Base-by-base conservation (phyloP, 2,797 vertebrate species). In the Bryconaethiops microstoma region DNA sequence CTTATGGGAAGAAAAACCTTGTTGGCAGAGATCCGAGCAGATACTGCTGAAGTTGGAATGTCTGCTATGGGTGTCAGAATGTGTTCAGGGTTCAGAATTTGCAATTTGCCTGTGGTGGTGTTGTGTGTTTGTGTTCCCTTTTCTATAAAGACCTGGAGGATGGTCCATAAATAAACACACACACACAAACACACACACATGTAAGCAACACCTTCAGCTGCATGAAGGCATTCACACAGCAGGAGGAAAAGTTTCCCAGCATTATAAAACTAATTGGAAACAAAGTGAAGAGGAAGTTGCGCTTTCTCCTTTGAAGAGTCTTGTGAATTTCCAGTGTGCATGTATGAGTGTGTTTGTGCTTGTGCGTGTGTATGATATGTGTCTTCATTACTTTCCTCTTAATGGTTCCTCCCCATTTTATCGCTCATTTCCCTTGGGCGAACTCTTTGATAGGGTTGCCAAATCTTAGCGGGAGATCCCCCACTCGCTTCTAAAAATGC, bases 381-480 rank as follows among this genome's bases (percentile, higher is more conserved):
- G 23, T 62, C 42, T 81, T 86, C 72, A 86, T 82, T 85, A 74
- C 57, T 78, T 86, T 69, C 77, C 73, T 83, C 84, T 65, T 86
- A 82, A 86, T 81, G 59, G 73, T 72, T 86, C 7, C 45, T 86
- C 84, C 78, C 54, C 74, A 76, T 79, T 87, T 82, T 78, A 89
- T 82, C 50, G 71, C 65, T 83, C 3, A 79, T 80, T 82, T 86
- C 85, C 84, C 78, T 77, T 74, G 82, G 72, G 75, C 78, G 85
- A 78, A 54, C 1, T 42, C 86, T 92, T 88, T 91, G 89, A 90
- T 88, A 84, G 82, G 64, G 79, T 65, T 89, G 87, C 86, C 88
- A 90, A 86, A 72, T 81, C 80, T 39, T 71, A 87, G 84, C 89
- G 87, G 90, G 90, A 90, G 91, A 88, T 87, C 81, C 82, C 82